Evolutionary conservation across 2,797 vertebrate species (phyloP).

Genomic region (Nasua narica): DNA sequence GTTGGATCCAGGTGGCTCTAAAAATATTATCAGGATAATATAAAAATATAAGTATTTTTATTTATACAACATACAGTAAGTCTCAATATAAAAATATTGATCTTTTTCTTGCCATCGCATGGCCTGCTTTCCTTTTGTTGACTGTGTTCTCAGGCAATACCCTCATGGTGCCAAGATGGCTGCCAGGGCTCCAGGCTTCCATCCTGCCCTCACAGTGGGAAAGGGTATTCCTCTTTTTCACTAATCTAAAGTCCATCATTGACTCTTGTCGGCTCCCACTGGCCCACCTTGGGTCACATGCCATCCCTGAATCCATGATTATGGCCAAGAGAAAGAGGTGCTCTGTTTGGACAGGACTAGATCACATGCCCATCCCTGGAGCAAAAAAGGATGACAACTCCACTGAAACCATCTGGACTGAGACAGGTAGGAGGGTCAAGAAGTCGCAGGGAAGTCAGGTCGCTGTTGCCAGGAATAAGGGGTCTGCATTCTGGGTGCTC

Average conservation of each 20-base stretch:
- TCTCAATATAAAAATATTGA: neutral
- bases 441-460: neutral
- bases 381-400: neutral
- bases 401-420: neutral
- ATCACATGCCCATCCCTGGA: neutral
- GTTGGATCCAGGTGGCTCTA: neutral
- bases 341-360: neutral
- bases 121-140: neutral
- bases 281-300: neutral
- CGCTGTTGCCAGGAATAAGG: accelerated
- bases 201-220: neutral
- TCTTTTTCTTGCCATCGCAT: neutral
- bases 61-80: neutral
- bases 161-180: neutral
- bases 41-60: neutral
- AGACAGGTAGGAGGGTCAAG: too few relatives aligned
- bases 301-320: neutral
- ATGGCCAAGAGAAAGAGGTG: neutral
- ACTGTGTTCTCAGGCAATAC: neutral
- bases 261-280: neutral
- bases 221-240: neutral
- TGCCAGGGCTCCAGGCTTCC: neutral
- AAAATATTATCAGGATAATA: neutral
- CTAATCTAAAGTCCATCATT: neutral
- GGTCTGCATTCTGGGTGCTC: neutral